Base-by-base conservation (phyloP, 1,140 invertebrate genomes). In the Odontomachus brunneus region DNA sequence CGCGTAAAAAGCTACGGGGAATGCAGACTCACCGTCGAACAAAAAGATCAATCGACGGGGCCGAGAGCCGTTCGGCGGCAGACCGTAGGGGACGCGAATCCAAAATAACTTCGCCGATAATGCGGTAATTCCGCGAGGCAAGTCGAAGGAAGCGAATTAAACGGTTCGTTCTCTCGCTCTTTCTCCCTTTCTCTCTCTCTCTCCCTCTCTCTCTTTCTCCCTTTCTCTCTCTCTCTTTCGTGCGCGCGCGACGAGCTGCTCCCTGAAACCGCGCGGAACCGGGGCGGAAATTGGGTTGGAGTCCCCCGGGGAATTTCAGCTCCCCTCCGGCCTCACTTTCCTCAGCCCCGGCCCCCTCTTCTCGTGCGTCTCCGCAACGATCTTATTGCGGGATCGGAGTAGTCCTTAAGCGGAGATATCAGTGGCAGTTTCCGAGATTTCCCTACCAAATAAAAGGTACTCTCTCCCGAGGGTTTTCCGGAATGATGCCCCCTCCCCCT, bases 351-450 rank as follows among this genome's bases (percentile, higher is more conserved):
- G 19, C 44, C 38, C 22, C 24, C 3, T 29, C 3, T 38, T 17
- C 19, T 3, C 15, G 7, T 33, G 29, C 38, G 38, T 44, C 38
- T 44, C 7, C 14, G 24, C 73, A 78, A 60, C 62, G 81, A 87
- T 85, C 87, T 88, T 88, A 88, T 88, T 88, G 81, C 87, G 78
- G 72, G 72, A 76, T 84, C 76, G 63, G 73, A 60, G 76, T 65
- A 74, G 60, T 38, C 57, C 55, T 44, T 66, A 66, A 81, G 67
- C 15, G 86, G 76, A 69, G 67, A 82, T 62, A 60, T 60, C 19
- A 51, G 75, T 76, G 71, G 75, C 72, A 84, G 59, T 87, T 87
- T 73, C 80, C 82, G 62, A 82, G 86, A 88, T 87, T 88, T 80
- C 86, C 83, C 38, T 73, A 53, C 44, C 78, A 62, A 88, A 69